Base-by-base conservation (phyloP, 2,113 vertebrate genomes). In the Hirundichthys speculiger region DNA sequence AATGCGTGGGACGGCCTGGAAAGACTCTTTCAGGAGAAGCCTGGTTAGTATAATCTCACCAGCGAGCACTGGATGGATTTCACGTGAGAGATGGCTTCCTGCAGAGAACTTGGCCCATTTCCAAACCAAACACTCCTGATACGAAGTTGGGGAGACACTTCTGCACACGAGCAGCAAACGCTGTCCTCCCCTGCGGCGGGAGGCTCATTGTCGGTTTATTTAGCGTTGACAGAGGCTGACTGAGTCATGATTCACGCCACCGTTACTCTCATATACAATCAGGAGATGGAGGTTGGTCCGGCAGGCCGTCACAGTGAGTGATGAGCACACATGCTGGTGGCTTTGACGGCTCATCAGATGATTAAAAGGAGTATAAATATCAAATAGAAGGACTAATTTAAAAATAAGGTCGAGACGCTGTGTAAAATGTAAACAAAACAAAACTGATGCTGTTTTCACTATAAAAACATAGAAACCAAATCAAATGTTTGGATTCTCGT, bases 91-190 rank as follows among this genome's bases (percentile, higher is more conserved):
- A 70, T 21, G 64, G 42, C 63, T 74, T 72, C 21, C 54, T 76
- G 18, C 42, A 47, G 55, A 64, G 34, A 69, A 53, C 4, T 30
- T 89, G 87, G 80, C 85, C 46, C 40, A 2, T 34, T 39, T 58
- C 80, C 87, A 87, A 80, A 70, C 13, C 68, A 77, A 85, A 87
- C 67, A 79, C 58, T 73, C 67, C 49, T 69, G 63, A 82, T 59
- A 68, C 40, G 61, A 80, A 20, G 68, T 4, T 13, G 4, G 46
- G 71, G 56, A 69, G 55, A 19, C 4, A 21, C 67, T 73, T 79
- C 64, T 68, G 25, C 42, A 74, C 70, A 57, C 57, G 47, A 43
- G 73, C 67, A 62, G 79, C 79, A 69, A 74, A 55, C 65, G 62
- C 21, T 18, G 22, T 41, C 38, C 9, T 52, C 19, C n/a, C 30